These are phyloP conservation scores for Ectobius pallidus DNA, from an alignment of 2,888 invertebrate genomes.

Conservation along the genomic window DNA sequence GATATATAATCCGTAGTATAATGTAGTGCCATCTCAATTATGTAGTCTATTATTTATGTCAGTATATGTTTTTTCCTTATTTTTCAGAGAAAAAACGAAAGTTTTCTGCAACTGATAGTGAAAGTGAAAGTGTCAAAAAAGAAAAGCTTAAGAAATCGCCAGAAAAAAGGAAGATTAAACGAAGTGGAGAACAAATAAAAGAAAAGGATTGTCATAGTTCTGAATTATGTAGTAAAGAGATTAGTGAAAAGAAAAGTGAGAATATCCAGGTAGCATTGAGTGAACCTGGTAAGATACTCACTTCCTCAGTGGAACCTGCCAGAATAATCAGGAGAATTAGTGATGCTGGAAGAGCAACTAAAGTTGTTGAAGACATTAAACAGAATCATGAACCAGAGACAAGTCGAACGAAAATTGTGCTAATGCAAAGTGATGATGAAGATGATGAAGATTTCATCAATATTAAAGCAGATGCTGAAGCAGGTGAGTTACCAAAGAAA, in stretches of 20 bases:
- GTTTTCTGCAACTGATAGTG: slow-evolving; percentile 23
- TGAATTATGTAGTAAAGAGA: too few relatives aligned
- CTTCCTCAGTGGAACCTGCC: too few relatives aligned
- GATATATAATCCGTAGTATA: too few relatives aligned
- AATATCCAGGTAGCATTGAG: too few relatives aligned
- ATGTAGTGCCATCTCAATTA: too few relatives aligned
- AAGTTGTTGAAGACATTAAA: too few relatives aligned
- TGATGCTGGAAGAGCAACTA: too few relatives aligned
- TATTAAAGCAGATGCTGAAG: slow-evolving; percentile 64
- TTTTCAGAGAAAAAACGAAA: slow-evolving; percentile 26
- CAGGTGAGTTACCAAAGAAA: slow-evolving; percentile 51
- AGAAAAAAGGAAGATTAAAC: slow-evolving; percentile 25
- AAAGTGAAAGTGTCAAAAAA: slow-evolving; percentile 34
- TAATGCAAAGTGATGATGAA: slow-evolving; percentile 59
- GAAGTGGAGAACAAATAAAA: slow-evolving; percentile 18
- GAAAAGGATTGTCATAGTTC: not conserved
- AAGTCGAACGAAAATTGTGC: slow-evolving; percentile 43
- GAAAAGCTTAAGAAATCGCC: slow-evolving; percentile 35
- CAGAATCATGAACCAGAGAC: not conserved
- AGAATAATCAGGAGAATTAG: too few relatives aligned
- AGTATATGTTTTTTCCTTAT: not conserved
- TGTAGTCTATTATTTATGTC: too few relatives aligned
- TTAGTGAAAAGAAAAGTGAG: too few relatives aligned
- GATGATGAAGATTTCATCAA: slow-evolving; percentile 67
- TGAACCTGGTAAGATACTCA: too few relatives aligned